A percentile compares a stretch with the other conserved stretches of the same genome.
Conservation (phyloP, 2,888 invertebrate species). For the Eilema depressum region DNA sequence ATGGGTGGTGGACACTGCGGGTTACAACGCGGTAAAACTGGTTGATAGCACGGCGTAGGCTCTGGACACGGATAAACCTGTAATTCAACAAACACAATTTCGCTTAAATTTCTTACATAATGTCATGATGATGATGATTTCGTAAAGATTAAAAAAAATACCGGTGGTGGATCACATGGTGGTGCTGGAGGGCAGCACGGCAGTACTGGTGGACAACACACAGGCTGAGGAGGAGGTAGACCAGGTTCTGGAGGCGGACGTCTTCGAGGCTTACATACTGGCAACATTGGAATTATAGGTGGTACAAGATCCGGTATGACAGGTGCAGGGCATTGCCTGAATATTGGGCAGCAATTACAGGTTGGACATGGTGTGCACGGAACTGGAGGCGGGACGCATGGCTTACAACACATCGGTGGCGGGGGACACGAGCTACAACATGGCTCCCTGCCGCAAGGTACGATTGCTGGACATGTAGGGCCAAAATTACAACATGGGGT, state of each 20-base stretch:
- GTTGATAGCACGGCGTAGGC: constrained; percentile 77
- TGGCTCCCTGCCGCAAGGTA: constrained; percentile 74
- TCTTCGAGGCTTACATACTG: constrained; percentile 74
- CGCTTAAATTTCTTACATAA: background rate
- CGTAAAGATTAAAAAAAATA: constrained; percentile 46
- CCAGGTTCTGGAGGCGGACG: constrained; percentile 64
- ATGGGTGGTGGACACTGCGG: constrained; percentile 86
- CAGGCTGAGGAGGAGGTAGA: constrained; percentile 67
- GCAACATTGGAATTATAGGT: constrained; percentile 78
- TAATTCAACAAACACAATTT: constrained; percentile 1
- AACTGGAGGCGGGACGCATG: constrained; percentile 74
- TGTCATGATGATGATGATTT: background rate
- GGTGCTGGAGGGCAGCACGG: constrained; percentile 81
- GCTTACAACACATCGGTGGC: constrained; percentile 73
- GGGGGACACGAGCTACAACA: constrained; percentile 71
- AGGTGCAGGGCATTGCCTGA: constrained; percentile 76
- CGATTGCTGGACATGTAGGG: constrained; percentile 76
- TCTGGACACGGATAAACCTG: constrained; percentile 78
- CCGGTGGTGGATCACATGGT: constrained; percentile 79
- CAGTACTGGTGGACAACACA: constrained; percentile 76
- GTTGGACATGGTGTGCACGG: constrained; percentile 80
- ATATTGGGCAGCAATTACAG: constrained; percentile 72
- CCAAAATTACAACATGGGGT: constrained; percentile 61
- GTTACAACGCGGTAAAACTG: constrained; percentile 79
- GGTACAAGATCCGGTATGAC: constrained; percentile 75